Conservation (phyloP, 2,888 invertebrate species). For the Meloe dianella region DNA sequence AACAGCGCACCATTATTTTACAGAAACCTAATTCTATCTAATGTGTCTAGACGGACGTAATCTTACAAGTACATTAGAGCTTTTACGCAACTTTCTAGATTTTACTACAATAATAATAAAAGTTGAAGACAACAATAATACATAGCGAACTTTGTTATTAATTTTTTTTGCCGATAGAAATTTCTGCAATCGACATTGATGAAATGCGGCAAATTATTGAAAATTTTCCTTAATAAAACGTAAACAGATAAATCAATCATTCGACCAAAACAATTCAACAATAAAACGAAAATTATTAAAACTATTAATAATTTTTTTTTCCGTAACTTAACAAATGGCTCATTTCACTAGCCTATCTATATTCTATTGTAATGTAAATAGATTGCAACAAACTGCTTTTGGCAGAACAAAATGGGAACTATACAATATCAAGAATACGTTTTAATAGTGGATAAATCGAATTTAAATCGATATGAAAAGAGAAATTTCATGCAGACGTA, state of each 20-base stretch:
- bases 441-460: not conserved
- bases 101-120: conserved; percentile 1
- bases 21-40: conserved; percentile 9
- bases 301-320: conserved; percentile 5
- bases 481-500: not conserved
- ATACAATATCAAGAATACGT: not conserved
- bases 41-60: conserved; percentile 14
- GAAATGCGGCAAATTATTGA: not conserved
- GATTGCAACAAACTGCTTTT: conserved; percentile 2
- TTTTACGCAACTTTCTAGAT: not conserved
- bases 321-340: not conserved
- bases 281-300: conserved; percentile 6
- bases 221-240: not conserved
- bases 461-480: not conserved
- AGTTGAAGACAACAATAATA: not conserved
- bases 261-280: conserved; percentile 17
- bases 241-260: not conserved
- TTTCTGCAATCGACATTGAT: not conserved
- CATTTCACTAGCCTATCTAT: not conserved
- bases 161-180: not conserved
- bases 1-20: conserved; percentile 14
- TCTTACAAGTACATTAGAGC: not conserved
- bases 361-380: conserved; percentile 2
- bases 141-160: not conserved
- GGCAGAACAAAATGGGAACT: not conserved